Evolutionary conservation across 2,113 vertebrate genomes (phyloP), one percentile per base, ranked within the genome.

Genomic region (Todiramphus chloris): DNA sequence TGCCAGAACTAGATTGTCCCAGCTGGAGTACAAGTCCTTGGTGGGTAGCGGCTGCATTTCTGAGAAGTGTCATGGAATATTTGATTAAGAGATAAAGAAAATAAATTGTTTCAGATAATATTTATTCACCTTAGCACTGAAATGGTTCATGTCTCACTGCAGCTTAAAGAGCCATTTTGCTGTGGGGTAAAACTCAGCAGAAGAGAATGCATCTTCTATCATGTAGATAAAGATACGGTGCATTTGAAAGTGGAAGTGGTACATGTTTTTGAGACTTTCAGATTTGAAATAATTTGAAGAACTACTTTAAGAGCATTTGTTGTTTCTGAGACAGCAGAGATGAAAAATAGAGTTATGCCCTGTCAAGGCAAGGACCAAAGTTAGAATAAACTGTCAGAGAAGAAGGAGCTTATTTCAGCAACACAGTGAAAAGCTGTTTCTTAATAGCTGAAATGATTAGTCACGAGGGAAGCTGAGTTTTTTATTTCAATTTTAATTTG

Each of bases 21-120:
- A 68, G 4, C 25, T 83, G 63, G 28, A 64, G 21, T n/a, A 55
- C 53, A 59, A 35, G n/a, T 67, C 23, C 31, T 33, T 0, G 0
- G 50, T 83, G 48, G 16, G 19, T 43, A 60, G 35, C 10, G 17
- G 24, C 35, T 20, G 23, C 2, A 1, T 81, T 87, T 89, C 30
- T 75, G 31, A 48, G 18, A 84, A 85, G 20, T 60, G 44, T 68
- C 16, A 5, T 50, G 21, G 39, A 18, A 67, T 51, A 19, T 58
- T 51, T 79, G 37, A 16, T 2, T 23, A 58, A 33, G 50, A 89
- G 23, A 9, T 51, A 33, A 44, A 62, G 21, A n/a, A 70, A 39
- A 18, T 50, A 39, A 55, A 53, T 10, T 51, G 14, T 66, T 94
- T 62, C 37, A 62, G 44, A 4, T 81, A 33, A 3, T 77, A 8